Conservation (phyloP, 2,797 vertebrate species). For the Capromys pilorides region DNA sequence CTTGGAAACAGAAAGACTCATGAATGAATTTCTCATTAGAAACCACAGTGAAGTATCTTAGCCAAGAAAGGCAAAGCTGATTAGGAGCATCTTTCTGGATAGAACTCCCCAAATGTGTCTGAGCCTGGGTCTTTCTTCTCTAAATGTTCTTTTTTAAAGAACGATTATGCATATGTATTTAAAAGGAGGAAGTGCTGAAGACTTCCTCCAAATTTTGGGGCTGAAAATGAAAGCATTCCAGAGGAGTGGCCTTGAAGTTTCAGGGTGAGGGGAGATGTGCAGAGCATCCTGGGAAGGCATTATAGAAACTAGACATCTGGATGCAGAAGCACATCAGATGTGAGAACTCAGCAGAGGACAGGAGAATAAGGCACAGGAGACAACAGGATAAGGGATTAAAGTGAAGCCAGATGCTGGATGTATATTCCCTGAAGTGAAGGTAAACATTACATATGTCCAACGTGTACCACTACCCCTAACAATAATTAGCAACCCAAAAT, state of each 20-base stretch:
- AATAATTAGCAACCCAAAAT: neutral
- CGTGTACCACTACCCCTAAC: neutral
- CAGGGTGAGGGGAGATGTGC: neutral
- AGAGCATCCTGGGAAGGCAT: neutral
- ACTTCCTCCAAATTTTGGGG: neutral
- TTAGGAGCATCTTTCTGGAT: neutral
- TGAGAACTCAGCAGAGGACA: rapidly evolving
- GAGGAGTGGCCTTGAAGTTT: neutral
- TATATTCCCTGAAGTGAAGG: neutral
- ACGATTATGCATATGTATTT: neutral
- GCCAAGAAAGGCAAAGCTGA: neutral
- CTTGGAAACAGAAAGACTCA: neutral
- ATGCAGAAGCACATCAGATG: rapidly evolving
- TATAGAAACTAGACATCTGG: neutral
- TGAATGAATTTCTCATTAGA: neutral
- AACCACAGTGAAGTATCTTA: neutral
- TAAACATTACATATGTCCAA: neutral
- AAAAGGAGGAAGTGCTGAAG: neutral
- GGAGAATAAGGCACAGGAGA: neutral
- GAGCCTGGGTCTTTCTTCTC: neutral
- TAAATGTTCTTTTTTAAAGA: neutral
- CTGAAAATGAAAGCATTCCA: neutral
- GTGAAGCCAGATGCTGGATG: neutral
- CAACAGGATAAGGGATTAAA: neutral
- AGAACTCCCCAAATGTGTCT: neutral